Evolutionary conservation across 2,888 invertebrate species (phyloP), one percentile per base, ranked within the genome.

Genomic region (Catocala sponsa): DNA sequence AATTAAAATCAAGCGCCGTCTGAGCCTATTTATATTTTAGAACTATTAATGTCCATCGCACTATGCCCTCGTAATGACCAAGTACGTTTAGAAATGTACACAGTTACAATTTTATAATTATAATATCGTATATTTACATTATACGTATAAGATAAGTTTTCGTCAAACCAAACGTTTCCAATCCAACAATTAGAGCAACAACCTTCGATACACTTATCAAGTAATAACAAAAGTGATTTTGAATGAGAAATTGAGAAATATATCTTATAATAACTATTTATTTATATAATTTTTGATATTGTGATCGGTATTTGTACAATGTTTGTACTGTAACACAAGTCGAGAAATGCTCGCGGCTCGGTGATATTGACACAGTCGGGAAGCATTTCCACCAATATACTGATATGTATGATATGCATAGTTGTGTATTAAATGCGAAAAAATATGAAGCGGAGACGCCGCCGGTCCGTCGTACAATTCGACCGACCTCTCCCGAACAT

Each of bases 81-180:
- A 51, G 46, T 63, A 63, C 47, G 55, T 63, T 72, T 56, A 63
- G 50, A 71, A 68, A 69, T 73, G 55, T 66, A 68, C 64, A 69
- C 58, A 65, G 65, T 56, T 63, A 66, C 51, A 65, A 63, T 59
- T 41, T 65, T 65, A 61, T 50, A 10, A 33, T 58, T 47, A 61
- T 59, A 60, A 64, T 66, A 67, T 62, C 32, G 60, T 64, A 73
- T 75, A 75, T 76, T 69, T 76, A 76, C 75, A 75, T 64, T 56
- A 57, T 46, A 46, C 46, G 46, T 15, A 46, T 62, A 57, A 44
- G 46, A 55, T 46, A 66, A 64, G 53, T 15, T 65, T 44, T 59
- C 44, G 43, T 59, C 43, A 59, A 70, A 70, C 53, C 46, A 66
- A 59, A 64, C 42, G 46, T 48, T 52, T 58, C 48, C 33, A 50